Percentiles rank a stretch among this genome's conserved stretches.
These are phyloP conservation scores for Mechanitis messenoides DNA, from an alignment of 2,888 invertebrate genomes.

Conservation along the genomic window DNA sequence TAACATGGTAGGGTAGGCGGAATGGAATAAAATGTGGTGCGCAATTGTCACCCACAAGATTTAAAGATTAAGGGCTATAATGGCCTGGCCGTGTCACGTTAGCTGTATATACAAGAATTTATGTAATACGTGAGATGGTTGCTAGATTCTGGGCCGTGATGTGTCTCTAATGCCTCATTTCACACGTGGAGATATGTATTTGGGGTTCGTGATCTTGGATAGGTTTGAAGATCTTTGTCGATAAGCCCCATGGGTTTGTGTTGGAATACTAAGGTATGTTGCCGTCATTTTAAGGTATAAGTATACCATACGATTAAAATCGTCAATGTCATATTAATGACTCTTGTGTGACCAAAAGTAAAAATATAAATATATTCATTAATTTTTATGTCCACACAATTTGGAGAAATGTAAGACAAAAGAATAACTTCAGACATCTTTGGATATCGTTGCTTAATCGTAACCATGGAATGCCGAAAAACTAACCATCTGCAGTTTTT, in stretches of 20 bases:
- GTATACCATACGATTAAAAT: no score
- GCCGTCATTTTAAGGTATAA: no score
- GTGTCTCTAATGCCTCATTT: conserved; percentile 29
- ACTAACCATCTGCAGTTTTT: background rate
- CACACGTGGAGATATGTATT: conserved; percentile 29
- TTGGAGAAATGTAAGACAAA: background rate
- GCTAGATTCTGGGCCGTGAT: conserved; percentile 22
- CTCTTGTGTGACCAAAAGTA: no score
- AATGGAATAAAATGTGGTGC: background rate
- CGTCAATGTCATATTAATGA: no score
- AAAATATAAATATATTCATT: no score
- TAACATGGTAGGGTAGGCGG: conserved; percentile 27
- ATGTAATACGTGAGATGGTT: conserved; percentile 34
- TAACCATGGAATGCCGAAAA: background rate
- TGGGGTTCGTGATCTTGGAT: conserved; percentile 25
- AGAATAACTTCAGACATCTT: conserved; percentile 2
- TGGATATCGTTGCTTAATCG: background rate
- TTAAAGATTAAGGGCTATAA: background rate
- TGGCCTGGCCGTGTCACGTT: background rate
- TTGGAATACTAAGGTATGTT: background rate
- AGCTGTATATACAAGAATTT: conserved; percentile 29
- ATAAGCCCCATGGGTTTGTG: conserved; percentile 19
- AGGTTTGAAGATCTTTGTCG: conserved; percentile 22
- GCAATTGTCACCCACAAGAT: conserved; percentile 2
- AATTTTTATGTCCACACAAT: no score